Conservation (phyloP, 2,888 invertebrate genomes). For the Orgyia antiqua region DNA sequence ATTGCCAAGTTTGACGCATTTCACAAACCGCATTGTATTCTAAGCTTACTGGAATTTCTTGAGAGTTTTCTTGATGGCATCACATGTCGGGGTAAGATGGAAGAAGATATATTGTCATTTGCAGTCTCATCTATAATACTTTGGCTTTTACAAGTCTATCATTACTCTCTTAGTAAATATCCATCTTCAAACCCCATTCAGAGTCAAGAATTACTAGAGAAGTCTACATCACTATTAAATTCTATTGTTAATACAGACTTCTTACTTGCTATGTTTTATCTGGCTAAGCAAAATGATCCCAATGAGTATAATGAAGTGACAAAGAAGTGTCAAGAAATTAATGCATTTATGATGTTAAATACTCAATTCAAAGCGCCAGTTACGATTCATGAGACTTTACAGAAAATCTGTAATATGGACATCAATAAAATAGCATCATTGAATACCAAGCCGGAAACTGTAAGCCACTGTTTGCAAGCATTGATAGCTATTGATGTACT, state of each 20-base stretch:
- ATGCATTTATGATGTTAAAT: conserved; percentile 77
- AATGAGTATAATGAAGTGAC: conserved; percentile 82
- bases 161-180: conserved; percentile 67
- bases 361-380: conserved; percentile 75
- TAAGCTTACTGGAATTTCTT: conserved; percentile 90
- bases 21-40: conserved; percentile 91
- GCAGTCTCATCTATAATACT: conserved; percentile 89
- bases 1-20: conserved; percentile 93
- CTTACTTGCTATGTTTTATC: conserved; percentile 87
- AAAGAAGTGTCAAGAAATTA: conserved; percentile 87
- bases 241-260: conserved; percentile 85
- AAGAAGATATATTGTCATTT: conserved; percentile 90
- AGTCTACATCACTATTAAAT: conserved; percentile 82
- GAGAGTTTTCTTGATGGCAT: conserved; percentile 82
- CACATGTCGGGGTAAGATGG: conserved; percentile 88
- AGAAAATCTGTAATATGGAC: conserved; percentile 80
- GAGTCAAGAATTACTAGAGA: conserved; percentile 81
- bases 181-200: conserved; percentile 69
- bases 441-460: conserved; percentile 78
- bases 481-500: conserved; percentile 91
- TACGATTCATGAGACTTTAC: conserved; percentile 78
- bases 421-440: conserved; percentile 79
- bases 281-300: conserved; percentile 88
- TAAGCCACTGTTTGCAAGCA: conserved; percentile 87
- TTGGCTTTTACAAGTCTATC: conserved; percentile 89